These are phyloP conservation scores for Cranoglanis bouderius DNA, from an alignment of 2,113 vertebrate species.

Conservation along the genomic window DNA sequence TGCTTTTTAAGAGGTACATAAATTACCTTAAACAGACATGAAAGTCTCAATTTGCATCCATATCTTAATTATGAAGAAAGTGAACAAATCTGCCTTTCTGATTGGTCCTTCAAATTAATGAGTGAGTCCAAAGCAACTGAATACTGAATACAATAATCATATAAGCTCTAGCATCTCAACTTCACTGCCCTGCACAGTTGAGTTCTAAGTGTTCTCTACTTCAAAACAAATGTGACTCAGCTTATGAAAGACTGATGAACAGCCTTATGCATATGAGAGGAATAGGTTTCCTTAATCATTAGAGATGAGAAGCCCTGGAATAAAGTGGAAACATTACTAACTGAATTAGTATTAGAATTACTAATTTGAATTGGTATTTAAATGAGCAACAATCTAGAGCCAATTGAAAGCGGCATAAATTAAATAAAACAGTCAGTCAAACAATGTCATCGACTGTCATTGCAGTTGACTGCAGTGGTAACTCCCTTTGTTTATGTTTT, in stretches of 20 bases:
- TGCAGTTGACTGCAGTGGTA: conserved; percentile 65
- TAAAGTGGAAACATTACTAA: neutral
- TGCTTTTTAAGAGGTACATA: neutral
- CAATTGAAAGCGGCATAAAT: neutral
- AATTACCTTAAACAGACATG: neutral
- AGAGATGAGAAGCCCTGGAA: neutral
- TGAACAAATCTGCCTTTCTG: neutral
- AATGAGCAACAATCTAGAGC: neutral
- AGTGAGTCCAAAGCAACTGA: neutral
- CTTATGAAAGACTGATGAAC: neutral
- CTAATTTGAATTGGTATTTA: neutral
- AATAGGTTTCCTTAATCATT: neutral
- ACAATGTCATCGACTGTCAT: conserved; percentile 67
- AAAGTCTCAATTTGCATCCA: neutral
- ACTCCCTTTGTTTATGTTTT: conserved; percentile 36
- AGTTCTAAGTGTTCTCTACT: neutral
- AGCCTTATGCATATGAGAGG: neutral
- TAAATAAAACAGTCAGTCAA: conserved; percentile 29
- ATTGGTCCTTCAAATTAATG: neutral
- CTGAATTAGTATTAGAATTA: neutral
- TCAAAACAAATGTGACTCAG: conserved; percentile 12
- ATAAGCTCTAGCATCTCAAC: neutral
- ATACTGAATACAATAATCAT: neutral
- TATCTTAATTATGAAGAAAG: neutral
- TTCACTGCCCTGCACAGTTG: neutral